A percentile compares a stretch with the other conserved stretches of the same genome.
phyloP scores from a whole-genome alignment of 2,888 invertebrate genomes.

The Drosophila cognata region DNA sequence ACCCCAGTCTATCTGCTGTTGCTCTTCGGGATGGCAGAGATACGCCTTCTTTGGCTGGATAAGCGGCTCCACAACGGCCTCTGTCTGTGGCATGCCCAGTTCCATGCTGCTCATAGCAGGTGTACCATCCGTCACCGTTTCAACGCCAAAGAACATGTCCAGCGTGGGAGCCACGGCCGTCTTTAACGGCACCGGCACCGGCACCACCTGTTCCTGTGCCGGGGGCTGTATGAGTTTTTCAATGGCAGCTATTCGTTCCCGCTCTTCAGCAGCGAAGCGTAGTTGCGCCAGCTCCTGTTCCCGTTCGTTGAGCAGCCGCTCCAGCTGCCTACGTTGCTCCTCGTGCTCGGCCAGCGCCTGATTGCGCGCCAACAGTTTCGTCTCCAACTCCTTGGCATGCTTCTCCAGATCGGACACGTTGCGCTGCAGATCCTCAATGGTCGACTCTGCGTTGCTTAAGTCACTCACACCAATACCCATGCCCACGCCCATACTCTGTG shows the following conservation, averaged over 20 bases:
- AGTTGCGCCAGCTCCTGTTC: constrained; percentile 58
- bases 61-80: constrained; percentile 83
- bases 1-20: constrained; percentile 60
- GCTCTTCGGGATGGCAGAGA: constrained; percentile 84
- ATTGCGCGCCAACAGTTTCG: constrained; percentile 81
- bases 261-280: constrained; percentile 55
- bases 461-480: background rate
- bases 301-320: constrained; percentile 39
- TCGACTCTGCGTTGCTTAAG: constrained; percentile 79
- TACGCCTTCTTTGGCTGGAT: constrained; percentile 87
- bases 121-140: constrained; percentile 28
- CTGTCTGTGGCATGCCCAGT: constrained; percentile 52
- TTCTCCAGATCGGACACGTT: constrained; percentile 84
- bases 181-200: constrained; percentile 9
- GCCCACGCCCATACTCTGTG: constrained; percentile 19
- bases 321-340: constrained; percentile 62
- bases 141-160: constrained; percentile 83
- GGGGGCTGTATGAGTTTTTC: constrained; percentile 57
- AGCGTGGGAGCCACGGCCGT: constrained; percentile 63
- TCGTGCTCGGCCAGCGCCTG: constrained; percentile 72
- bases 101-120: constrained; percentile 13
- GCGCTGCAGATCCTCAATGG: constrained; percentile 83
- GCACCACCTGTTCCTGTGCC: constrained; percentile 5
- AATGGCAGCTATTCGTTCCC: constrained; percentile 63
- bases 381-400: constrained; percentile 84